Conservation (phyloP, 2,888 invertebrate species). For the Stegana nigrithorax region DNA sequence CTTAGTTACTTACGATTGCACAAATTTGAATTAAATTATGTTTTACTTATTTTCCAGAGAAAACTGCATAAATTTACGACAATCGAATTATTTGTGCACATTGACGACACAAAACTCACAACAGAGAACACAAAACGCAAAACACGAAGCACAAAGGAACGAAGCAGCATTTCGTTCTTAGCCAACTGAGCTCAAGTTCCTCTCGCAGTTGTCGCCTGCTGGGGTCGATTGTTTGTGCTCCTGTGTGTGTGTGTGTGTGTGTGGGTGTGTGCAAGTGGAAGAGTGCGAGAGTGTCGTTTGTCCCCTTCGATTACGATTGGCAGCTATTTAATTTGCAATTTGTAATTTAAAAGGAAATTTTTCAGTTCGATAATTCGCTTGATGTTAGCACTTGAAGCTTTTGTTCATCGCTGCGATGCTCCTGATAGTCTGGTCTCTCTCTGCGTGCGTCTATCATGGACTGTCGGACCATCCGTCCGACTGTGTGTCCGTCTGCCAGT, state of each 20-base stretch:
- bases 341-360: constrained; percentile 58
- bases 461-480: not conserved
- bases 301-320: constrained; percentile 34
- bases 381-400: constrained; percentile 42
- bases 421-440: constrained; percentile 15
- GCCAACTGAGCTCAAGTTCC: not conserved
- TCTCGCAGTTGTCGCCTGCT: constrained; percentile 1
- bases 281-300: too few species aligned
- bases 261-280: constrained; percentile 18
- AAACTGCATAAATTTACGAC: constrained; percentile 57
- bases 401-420: constrained; percentile 28
- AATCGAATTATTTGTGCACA: constrained; percentile 46
- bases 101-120: not conserved
- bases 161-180: too few species aligned
- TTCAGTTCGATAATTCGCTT: constrained; percentile 59
- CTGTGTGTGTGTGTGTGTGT: constrained; percentile 35
- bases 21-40: constrained; percentile 60
- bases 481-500: not conserved
- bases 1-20: constrained; percentile 60
- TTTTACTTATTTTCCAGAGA: constrained; percentile 52
- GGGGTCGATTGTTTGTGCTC: constrained; percentile 32
- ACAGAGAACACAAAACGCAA: not conserved
- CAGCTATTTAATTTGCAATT: constrained; percentile 58
- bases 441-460: constrained; percentile 12
- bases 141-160: not conserved